Evolutionary conservation across 2,113 vertebrate genomes (phyloP).

Genomic region (Pangasianodon gigas): DNA sequence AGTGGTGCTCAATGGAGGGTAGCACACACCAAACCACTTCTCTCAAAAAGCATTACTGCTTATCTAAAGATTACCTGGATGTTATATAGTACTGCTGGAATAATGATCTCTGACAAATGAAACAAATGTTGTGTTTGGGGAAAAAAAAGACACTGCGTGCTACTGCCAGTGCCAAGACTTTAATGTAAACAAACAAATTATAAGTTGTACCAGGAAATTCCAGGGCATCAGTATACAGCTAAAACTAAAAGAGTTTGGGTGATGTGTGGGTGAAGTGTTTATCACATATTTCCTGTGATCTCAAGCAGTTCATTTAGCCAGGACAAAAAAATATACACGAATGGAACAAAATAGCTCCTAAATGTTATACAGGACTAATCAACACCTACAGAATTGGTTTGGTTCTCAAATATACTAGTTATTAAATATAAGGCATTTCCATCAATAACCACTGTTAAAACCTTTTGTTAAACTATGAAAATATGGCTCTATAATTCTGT

Average conservation of each 20-base stretch:
- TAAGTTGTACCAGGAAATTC: not conserved
- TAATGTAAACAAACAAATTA: not conserved
- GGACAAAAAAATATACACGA: not conserved
- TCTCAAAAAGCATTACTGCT: not conserved
- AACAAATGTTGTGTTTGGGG: not conserved
- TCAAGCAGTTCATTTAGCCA: not conserved
- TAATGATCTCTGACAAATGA: not conserved
- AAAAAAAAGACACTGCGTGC: not conserved
- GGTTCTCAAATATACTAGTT: not conserved
- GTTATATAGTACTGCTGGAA: not conserved
- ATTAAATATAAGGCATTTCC: not conserved
- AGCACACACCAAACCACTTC: not conserved
- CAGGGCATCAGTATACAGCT: not conserved
- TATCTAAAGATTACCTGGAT: not conserved
- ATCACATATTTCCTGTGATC: not conserved
- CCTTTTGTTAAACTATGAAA: not conserved
- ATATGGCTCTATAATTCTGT: not conserved
- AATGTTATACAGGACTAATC: not conserved
- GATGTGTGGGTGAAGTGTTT: not conserved
- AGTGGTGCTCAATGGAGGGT: not conserved
- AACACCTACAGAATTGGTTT: not conserved
- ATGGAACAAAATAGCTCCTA: not conserved
- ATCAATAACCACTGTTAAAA: not conserved
- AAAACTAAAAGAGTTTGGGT: not conserved
- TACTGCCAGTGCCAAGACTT: not conserved